Conservation (phyloP, 2,797 vertebrate species). For the Threskiornis aethiopicus region DNA sequence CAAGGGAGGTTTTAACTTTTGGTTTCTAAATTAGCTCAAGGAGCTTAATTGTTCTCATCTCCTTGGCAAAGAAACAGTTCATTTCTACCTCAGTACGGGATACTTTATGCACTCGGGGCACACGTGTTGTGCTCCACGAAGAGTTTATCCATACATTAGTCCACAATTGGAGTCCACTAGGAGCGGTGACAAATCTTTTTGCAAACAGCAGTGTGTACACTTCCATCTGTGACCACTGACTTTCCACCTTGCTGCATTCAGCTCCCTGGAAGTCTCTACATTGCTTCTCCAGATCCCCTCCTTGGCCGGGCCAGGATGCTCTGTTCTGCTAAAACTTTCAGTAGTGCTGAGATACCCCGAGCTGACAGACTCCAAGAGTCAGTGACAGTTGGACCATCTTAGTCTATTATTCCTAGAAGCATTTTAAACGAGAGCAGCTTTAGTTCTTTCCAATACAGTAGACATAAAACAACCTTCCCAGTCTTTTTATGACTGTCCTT, state of each 20-base stretch:
- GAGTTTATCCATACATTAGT: not conserved
- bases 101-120: not conserved
- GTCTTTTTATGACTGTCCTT: not conserved
- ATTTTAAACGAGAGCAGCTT: not conserved
- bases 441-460: not conserved
- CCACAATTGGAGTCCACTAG: not conserved
- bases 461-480: not conserved
- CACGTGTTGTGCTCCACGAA: accelerated
- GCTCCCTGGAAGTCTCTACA: accelerated
- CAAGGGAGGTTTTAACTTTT: constrained; percentile 71
- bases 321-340: not conserved
- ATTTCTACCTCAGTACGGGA: not conserved
- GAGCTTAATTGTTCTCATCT: constrained; percentile 64
- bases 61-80: constrained; percentile 45
- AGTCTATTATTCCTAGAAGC: not conserved
- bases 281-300: not conserved
- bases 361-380: not conserved
- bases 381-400: not conserved
- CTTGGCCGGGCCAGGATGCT: not conserved
- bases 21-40: constrained; percentile 68
- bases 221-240: not conserved
- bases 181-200: not conserved
- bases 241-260: not conserved
- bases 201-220: not conserved
- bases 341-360: not conserved